Evolutionary conservation across 2,113 vertebrate species (phyloP).

Genomic region (Spermophilus dauricus): DNA sequence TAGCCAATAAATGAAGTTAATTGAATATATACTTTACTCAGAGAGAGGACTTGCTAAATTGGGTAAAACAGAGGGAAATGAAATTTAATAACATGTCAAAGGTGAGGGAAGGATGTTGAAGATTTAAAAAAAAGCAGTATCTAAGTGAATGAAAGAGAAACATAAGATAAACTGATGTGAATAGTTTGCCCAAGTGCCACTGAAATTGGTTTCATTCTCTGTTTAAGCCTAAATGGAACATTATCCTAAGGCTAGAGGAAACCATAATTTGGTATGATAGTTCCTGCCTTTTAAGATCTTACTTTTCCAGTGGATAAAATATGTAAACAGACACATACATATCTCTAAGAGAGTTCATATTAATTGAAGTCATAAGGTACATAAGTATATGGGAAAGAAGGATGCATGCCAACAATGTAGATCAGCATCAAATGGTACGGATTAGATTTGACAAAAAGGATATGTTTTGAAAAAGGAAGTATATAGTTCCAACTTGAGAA

Average conservation of each 20-base stretch:
- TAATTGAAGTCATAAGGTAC: not conserved
- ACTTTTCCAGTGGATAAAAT: not conserved
- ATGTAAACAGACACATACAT: not conserved
- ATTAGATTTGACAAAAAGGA: not conserved
- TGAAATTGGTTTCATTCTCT: not conserved
- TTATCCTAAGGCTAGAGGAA: not conserved
- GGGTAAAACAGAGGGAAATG: not conserved
- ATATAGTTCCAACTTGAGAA: not conserved
- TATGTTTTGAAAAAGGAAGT: not conserved
- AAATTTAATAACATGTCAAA: not conserved
- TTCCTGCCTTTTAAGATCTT: not conserved
- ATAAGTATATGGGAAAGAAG: not conserved
- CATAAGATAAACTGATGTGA: not conserved
- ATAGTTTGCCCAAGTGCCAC: not conserved
- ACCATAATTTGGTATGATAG: not conserved
- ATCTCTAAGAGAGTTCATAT: conserved; percentile 39
- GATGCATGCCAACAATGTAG: not conserved
- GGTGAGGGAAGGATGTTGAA: not conserved
- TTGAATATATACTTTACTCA: not conserved
- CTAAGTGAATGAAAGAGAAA: conserved; percentile 1
- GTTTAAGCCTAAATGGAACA: not conserved
- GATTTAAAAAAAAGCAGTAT: not conserved
- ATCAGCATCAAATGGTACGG: not conserved
- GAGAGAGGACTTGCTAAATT: not conserved
- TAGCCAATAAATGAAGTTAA: not conserved